These are phyloP conservation scores for Plectrocnemia conspersa DNA, from an alignment of 1,140 invertebrate species.

Conservation along the genomic window DNA sequence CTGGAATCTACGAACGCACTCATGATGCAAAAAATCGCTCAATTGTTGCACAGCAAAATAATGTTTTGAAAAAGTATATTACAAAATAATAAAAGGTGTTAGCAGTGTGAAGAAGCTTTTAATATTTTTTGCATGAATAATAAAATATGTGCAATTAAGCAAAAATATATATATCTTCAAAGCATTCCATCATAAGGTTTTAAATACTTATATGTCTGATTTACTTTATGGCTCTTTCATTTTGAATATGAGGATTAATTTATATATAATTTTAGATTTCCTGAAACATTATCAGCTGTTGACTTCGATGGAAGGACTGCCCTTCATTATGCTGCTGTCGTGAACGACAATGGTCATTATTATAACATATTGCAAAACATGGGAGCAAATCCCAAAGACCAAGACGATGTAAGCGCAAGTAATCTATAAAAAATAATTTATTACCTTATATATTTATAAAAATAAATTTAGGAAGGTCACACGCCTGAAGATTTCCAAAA, in stretches of 20 bases:
- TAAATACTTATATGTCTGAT: no score
- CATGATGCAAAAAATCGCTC: no score
- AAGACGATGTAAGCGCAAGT: conserved; percentile 70
- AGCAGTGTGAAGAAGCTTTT: no score
- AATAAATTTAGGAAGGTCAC: conserved; percentile 58
- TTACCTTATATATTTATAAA: conserved; percentile 16
- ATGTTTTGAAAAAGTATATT: no score
- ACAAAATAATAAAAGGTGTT: no score
- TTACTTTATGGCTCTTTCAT: conserved; percentile 18
- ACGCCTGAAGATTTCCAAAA: conserved; percentile 72
- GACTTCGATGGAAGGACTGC: conserved; percentile 80
- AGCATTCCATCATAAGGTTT: no score
- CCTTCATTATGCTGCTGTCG: conserved; percentile 84
- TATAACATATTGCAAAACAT: conserved; percentile 80
- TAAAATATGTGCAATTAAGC: no score
- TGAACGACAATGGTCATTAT: conserved; percentile 83
- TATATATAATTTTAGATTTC: conserved; percentile 57
- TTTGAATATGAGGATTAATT: conserved; percentile 19
- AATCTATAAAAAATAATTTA: background rate
- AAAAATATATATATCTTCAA: no score
- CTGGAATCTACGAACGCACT: no score
- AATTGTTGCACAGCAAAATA: no score
- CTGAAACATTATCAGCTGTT: conserved; percentile 70
- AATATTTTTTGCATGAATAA: no score
- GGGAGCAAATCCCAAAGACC: conserved; percentile 74